Evolutionary conservation across 1,140 invertebrate species (phyloP), one percentile per base, ranked within the genome.

Genomic region (Heliconius eleuchia): DNA sequence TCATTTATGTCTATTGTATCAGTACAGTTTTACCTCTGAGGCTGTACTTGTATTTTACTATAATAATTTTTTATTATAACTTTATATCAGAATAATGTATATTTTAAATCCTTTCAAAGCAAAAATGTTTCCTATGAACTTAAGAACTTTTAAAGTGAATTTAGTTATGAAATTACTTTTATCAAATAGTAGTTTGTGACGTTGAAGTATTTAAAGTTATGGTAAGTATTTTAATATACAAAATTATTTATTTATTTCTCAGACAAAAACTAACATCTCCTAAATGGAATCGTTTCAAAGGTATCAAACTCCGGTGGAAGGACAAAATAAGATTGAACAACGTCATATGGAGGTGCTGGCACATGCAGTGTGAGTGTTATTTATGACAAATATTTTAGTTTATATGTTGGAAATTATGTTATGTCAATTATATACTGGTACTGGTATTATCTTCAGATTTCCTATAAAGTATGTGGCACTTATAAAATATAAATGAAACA

Each of bases 201-300:
- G 72, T 79, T 84, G 52, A 82, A 82, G 81, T 81, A 83, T 80
- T 75, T 77, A 78, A 81, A 88, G 85, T 81, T 83, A 90, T 91
- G 92, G 92, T 92, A 83, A 92, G 89, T 85, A 60, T 76, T 55
- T 74, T 42, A 78, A 74, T 77, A 80, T 81, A 78, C 4, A 46
- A 82, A 77, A 72, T 78, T 76, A 77, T 82, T 81, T 79, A 76
- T 83, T 84, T 86, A 88, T 96, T 89, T 96, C 97, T 86, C 95
- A 99, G 98, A 96, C 98, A 99, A 96, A 99, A 99, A 95, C 95
- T 99, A 90, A 99, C 99, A 76, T 99, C 99, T 83, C 99, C 99
- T 82, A 99, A 99, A 96, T 99, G 99, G 99, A 99, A 99, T 95
- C 96, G 98, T 88, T 99, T 99, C 96, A 99, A 99, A 96, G 99